These are phyloP conservation scores for Tuta absoluta DNA, from an alignment of 2,888 invertebrate genomes.

Conservation along the genomic window DNA sequence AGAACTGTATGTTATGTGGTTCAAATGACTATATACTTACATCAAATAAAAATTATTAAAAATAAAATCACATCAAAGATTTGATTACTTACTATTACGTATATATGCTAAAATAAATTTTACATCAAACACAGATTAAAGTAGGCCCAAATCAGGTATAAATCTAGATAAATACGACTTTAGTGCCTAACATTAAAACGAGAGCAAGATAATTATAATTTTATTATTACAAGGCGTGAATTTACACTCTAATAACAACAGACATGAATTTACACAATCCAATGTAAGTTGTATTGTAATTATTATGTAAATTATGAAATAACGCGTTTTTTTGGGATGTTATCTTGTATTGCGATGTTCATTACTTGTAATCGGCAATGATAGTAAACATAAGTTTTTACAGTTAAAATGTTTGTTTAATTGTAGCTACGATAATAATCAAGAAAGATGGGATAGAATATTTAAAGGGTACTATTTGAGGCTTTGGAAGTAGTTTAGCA, in stretches of 20 bases:
- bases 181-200: neutral
- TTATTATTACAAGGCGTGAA: neutral
- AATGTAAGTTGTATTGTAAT: constrained; percentile 3
- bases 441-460: no score
- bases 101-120: no score
- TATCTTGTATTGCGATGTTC: neutral
- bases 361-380: neutral
- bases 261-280: neutral
- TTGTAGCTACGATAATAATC: no score
- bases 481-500: no score
- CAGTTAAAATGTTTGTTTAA: no score
- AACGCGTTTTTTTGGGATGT: neutral
- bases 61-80: no score
- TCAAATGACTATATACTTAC: no score
- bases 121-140: neutral
- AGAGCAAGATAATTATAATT: neutral
- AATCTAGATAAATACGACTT: neutral
- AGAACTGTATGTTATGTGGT: no score
- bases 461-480: no score
- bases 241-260: constrained; percentile 13
- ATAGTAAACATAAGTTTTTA: neutral
- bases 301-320: constrained; percentile 18
- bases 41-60: no score
- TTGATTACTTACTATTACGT: no score
- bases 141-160: neutral